Percentiles rank a stretch among this genome's conserved stretches.
phyloP scores from a whole-genome alignment of 37 sponge, comb jelly and placozoan genomes.

The Bolinopsis microptera region DNA sequence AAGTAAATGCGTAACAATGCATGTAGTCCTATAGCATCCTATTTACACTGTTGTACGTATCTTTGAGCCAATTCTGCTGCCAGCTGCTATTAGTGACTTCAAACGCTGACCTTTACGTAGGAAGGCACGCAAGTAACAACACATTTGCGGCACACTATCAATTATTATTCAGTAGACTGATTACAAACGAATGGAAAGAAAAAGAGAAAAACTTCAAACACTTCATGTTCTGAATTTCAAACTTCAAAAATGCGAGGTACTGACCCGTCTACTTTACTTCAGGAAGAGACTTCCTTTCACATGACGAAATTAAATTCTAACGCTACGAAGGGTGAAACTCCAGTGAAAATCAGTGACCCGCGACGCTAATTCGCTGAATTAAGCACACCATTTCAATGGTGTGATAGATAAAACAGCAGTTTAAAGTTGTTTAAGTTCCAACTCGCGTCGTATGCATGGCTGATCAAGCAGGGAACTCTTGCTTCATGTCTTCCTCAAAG shows the following conservation, averaged over 20 bases:
- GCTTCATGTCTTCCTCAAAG: not conserved
- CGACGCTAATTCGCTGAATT: not conserved
- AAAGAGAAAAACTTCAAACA: not conserved
- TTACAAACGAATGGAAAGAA: not conserved
- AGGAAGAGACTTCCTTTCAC: not conserved
- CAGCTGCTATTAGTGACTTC: no score
- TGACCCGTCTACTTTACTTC: no score
- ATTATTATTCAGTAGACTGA: not conserved
- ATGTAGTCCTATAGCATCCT: not conserved
- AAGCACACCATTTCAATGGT: not conserved
- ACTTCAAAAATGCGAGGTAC: not conserved
- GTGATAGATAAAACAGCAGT: not conserved
- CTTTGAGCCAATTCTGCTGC: not conserved
- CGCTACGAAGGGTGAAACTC: conserved; percentile 19
- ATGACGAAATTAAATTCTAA: conserved; percentile 10
- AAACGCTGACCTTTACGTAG: not conserved
- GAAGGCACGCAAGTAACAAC: not conserved
- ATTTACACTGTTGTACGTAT: not conserved
- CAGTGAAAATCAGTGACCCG: conserved; percentile 51
- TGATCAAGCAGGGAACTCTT: not conserved
- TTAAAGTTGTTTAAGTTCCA: not conserved
- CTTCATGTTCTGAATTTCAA: not conserved
- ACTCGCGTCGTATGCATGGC: not conserved
- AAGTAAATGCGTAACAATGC: not conserved
- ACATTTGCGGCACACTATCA: not conserved